Percentiles rank a stretch among this genome's conserved stretches.
Evolutionary conservation across 2,113 vertebrate genomes (phyloP).

Genomic region (Crypturellus undulatus): DNA sequence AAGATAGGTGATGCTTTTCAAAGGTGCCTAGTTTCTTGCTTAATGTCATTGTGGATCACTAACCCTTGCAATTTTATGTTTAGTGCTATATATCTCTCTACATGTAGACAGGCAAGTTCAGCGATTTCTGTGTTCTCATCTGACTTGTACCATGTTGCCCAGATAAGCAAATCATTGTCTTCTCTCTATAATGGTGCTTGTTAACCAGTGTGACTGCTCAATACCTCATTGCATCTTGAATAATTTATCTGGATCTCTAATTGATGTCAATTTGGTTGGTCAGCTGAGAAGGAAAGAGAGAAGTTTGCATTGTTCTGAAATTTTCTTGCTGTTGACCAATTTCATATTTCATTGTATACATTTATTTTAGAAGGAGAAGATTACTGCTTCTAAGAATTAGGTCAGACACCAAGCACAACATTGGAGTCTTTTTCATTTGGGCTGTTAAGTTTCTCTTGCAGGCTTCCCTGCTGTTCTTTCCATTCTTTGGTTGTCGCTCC

Average conservation of each 20-base stretch:
- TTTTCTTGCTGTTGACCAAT: background rate
- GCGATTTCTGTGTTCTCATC: background rate
- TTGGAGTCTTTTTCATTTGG: background rate
- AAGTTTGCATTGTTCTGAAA: background rate
- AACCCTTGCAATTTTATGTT: background rate
- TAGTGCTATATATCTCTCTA: background rate
- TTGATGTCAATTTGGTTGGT: background rate
- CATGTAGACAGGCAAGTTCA: background rate
- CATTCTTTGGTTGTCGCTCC: slow-evolving; percentile 54
- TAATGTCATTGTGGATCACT: background rate
- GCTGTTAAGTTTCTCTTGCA: background rate
- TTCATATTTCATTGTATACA: background rate
- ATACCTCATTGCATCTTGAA: background rate
- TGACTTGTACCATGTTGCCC: background rate
- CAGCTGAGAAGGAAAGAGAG: background rate
- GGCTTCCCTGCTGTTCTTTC: slow-evolving; percentile 50
- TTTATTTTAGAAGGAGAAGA: background rate
- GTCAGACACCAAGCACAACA: background rate
- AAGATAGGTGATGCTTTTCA: background rate
- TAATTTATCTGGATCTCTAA: background rate
- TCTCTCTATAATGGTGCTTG: background rate
- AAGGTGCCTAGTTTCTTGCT: background rate
- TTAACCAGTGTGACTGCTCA: background rate
- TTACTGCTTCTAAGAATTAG: background rate
- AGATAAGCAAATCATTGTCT: background rate